Conservation (phyloP, 2,113 vertebrate species). For the Catharus fuscescens region DNA sequence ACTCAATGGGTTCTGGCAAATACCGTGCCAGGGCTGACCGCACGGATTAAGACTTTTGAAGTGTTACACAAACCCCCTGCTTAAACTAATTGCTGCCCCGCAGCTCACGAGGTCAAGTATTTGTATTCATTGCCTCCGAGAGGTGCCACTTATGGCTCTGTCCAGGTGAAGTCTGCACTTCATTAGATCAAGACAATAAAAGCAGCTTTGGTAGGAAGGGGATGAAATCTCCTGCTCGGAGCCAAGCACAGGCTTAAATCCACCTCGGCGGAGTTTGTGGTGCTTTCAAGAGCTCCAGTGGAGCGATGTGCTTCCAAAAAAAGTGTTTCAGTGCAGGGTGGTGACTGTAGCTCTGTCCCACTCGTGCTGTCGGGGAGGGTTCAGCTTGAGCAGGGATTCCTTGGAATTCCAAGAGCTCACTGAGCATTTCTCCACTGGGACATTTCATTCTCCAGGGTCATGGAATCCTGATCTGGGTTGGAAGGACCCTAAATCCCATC, state of each 20-base stretch:
- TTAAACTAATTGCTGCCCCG: conserved; percentile 83
- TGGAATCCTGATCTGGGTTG: neutral
- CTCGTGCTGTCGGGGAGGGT: fast-evolving
- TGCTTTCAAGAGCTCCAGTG: neutral
- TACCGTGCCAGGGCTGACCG: conserved; percentile 62
- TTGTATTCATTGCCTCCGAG: conserved; percentile 73
- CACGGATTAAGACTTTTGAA: conserved; percentile 80
- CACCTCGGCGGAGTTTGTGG: neutral
- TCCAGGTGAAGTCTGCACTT: conserved; percentile 72
- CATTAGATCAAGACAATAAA: conserved; percentile 69
- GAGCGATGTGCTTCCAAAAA: neutral
- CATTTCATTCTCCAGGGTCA: neutral
- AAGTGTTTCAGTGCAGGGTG: neutral
- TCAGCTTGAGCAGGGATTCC: neutral
- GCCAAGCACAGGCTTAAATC: neutral
- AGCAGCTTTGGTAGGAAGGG: neutral
- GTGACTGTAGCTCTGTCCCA: neutral
- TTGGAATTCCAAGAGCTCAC: fast-evolving
- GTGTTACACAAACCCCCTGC: conserved; percentile 75
- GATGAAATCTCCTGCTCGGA: neutral
- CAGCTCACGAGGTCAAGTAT: conserved; percentile 81
- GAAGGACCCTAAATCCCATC: neutral
- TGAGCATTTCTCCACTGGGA: neutral
- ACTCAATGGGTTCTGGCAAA: conserved; percentile 73
- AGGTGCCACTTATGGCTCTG: conserved; percentile 73